Percentiles rank a stretch among this genome's conserved stretches.
These are phyloP conservation scores for Uloborus diversus DNA, from an alignment of 1,140 invertebrate species.

Conservation along the genomic window DNA sequence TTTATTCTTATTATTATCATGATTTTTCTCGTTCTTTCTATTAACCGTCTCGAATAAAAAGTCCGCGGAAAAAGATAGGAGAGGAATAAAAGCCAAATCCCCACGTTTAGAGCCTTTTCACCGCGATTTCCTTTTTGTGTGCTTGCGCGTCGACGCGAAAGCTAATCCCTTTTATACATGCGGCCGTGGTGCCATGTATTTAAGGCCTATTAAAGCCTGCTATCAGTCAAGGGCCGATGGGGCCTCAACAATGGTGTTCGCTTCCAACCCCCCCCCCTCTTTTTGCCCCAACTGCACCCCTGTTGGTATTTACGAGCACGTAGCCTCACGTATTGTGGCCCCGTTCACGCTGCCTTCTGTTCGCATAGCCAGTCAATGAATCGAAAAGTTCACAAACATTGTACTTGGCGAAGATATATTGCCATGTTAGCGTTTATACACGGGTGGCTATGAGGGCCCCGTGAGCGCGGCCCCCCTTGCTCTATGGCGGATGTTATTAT, in stretches of 20 bases:
- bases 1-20: slow-evolving; percentile 24
- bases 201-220: slow-evolving; percentile 55
- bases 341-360: slow-evolving; percentile 19
- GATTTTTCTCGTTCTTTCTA: slow-evolving; percentile 32
- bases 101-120: slow-evolving; percentile 22
- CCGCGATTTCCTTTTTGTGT: slow-evolving; percentile 37
- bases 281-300: background rate
- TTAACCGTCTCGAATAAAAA: slow-evolving; percentile 46
- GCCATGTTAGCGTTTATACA: slow-evolving; percentile 47
- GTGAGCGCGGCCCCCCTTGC: background rate
- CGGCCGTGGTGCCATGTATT: slow-evolving; percentile 53
- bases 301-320: slow-evolving; percentile 51
- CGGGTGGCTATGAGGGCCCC: slow-evolving; percentile 23
- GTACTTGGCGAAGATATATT: slow-evolving; percentile 44
- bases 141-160: slow-evolving; percentile 44
- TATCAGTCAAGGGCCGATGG: slow-evolving; percentile 54
- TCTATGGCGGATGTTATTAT: slow-evolving; percentile 31
- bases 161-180: slow-evolving; percentile 55
- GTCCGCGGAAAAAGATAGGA: slow-evolving; percentile 2
- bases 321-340: background rate
- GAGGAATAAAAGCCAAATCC: slow-evolving; percentile 34
- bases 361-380: slow-evolving; percentile 43
- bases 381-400: slow-evolving; percentile 55
- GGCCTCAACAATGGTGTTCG: slow-evolving; percentile 5
- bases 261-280: slow-evolving; percentile 1